These are phyloP conservation scores for Lasioglossum zephyrum DNA, from an alignment of 2,888 invertebrate species.

Conservation along the genomic window DNA sequence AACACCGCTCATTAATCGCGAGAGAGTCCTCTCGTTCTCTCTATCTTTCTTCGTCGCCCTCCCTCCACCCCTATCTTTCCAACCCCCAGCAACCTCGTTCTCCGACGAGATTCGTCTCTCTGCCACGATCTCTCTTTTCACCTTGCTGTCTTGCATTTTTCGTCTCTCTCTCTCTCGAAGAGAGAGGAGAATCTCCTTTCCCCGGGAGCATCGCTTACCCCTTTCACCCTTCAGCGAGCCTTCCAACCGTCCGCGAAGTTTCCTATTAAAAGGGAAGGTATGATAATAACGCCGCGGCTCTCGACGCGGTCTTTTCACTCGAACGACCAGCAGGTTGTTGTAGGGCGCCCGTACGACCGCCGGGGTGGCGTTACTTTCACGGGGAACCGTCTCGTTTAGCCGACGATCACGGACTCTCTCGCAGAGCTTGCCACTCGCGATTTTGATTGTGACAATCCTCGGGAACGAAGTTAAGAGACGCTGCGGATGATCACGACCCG, in stretches of 20 bases:
- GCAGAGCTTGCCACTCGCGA: conserved; percentile 31
- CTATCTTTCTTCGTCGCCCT: conserved; percentile 51
- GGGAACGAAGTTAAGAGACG: conserved; percentile 44
- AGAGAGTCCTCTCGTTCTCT: conserved; percentile 72
- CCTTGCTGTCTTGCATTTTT: conserved; percentile 43
- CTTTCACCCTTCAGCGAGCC: conserved; percentile 68
- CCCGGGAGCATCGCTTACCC: conserved; percentile 67
- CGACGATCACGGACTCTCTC: conserved; percentile 41
- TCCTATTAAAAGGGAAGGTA: conserved; percentile 72
- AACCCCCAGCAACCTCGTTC: conserved; percentile 12
- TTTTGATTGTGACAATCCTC: conserved; percentile 45
- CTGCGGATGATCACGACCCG: conserved; percentile 3
- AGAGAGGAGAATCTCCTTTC: conserved; percentile 34
- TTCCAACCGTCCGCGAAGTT: conserved; percentile 67
- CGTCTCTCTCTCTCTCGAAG: conserved; percentile 47
- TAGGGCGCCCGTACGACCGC: neutral
- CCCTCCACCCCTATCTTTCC: neutral
- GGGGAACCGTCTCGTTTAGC: conserved; percentile 51
- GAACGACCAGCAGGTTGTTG: conserved; percentile 64
- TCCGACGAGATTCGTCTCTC: conserved; percentile 40
- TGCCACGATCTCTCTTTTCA: conserved; percentile 5
- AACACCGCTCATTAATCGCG: conserved; percentile 84
- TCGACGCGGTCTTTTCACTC: conserved; percentile 70
- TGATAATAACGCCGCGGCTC: conserved; percentile 70
- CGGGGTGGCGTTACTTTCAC: conserved; percentile 20